A percentile compares a stretch with the other conserved stretches of the same genome.
These are phyloP conservation scores for Scrobipalpa costella DNA, from an alignment of 2,888 invertebrate species.

Conservation along the genomic window DNA sequence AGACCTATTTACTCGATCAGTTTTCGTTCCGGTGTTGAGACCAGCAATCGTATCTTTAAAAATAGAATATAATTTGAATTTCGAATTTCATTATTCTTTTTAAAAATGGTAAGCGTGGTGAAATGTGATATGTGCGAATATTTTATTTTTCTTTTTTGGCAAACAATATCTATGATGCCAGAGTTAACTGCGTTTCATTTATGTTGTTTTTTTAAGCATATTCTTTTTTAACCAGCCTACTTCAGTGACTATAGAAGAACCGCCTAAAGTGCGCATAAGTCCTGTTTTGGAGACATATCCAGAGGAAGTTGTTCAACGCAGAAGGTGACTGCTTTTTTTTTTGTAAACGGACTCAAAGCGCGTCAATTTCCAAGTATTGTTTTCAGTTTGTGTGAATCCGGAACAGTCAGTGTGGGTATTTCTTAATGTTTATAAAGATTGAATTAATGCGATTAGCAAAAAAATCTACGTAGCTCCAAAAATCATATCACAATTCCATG, in stretches of 20 bases:
- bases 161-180: background rate
- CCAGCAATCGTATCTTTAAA: background rate
- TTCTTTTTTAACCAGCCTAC: conserved; percentile 4
- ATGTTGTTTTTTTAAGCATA: background rate
- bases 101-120: background rate
- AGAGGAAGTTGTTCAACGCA: background rate
- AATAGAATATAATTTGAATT: background rate
- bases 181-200: background rate
- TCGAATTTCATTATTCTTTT: background rate
- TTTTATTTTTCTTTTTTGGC: background rate
- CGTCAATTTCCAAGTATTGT: background rate
- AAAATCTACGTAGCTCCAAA: no score
- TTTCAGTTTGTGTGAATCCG: no score
- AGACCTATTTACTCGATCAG: background rate
- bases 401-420: no score
- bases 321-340: background rate
- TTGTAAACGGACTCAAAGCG: background rate
- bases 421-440: no score
- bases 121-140: background rate
- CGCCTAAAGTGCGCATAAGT: background rate
- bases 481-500: no score
- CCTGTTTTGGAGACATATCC: background rate
- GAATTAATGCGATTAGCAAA: no score
- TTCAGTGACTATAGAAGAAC: conserved; percentile 1
- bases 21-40: background rate